Base-by-base conservation (phyloP, 1,140 invertebrate genomes). In the Phthorimaea operculella region DNA sequence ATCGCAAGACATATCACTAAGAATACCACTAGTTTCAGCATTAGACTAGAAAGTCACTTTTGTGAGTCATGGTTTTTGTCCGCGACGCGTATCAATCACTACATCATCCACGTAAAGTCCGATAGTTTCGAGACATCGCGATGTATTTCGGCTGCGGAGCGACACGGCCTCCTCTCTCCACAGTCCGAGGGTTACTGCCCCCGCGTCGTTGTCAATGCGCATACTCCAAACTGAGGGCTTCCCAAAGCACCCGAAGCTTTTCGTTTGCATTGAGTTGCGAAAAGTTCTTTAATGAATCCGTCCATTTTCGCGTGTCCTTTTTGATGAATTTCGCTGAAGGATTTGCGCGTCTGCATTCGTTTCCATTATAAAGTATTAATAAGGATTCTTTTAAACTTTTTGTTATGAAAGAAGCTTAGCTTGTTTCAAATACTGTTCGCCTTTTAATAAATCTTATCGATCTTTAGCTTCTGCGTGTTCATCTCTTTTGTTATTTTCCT, bases 191-290 rank as follows among this genome's bases (percentile, higher is more conserved):
- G 72, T 77, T 72, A 84, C 79, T 84, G 79, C 61, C 76, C 79
- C 81, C 76, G 72, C 70, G 73, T 72, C 49, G 61, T 55, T 72
- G 66, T 70, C 69, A 80, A 79, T 82, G 81, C 81, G 79, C 79
- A 78, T 78, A 80, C 81, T 79, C 81, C 21, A 28, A 28, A 70
- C 73, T 79, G 72, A 52, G 51, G 59, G 44, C 44, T 47, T 47
- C 15, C 6, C 52, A 51, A 58, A 61, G 68, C 72, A 14, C 3
- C 6, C 52, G 51, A 58, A 61, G 68, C 72, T 83, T 82, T 79
- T 66, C 52, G 15, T 16, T 28, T 21, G 48, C 14, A 47, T 50
- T 50, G 44, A 17, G n/a, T 47, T 47, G 44, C 44, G 15, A 47
- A 47, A 47, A 47, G 14, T 47, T 47, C 44, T 47, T 47, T 17